These are phyloP conservation scores for Ecliptopera silaceata DNA, from an alignment of 2,888 invertebrate species.

Conservation along the genomic window DNA sequence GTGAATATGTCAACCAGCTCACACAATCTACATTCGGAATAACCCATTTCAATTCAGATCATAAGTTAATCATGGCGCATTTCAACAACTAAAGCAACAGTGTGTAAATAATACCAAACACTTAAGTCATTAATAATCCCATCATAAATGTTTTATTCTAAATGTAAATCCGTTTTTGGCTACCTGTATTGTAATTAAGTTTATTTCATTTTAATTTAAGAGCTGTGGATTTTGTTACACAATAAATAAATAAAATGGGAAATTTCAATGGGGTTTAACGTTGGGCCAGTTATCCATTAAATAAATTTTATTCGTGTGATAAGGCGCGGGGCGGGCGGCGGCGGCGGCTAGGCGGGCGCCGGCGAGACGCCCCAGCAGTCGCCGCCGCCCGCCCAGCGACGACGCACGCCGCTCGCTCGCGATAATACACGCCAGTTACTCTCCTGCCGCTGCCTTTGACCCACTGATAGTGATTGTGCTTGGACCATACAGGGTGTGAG, in stretches of 20 bases:
- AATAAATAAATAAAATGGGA: no score
- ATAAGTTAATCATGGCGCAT: conserved; percentile 23
- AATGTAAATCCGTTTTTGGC: no score
- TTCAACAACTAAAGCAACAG: conserved; percentile 34
- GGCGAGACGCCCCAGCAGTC: conserved; percentile 70
- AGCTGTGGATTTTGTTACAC: no score
- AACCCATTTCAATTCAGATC: conserved; percentile 18
- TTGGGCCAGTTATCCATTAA: conserved; percentile 75
- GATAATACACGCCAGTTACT: conserved; percentile 69
- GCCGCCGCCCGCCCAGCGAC: conserved; percentile 61
- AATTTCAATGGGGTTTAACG: conserved; percentile 72
- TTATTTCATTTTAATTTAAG: no score
- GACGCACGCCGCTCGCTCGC: conserved; percentile 55
- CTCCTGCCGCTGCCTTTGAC: conserved; percentile 59
- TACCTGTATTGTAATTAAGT: no score
- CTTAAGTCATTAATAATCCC: conserved; percentile 62
- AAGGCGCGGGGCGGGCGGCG: conserved; percentile 70
- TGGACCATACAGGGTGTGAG: conserved; percentile 49
- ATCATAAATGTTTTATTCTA: no score
- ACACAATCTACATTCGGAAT: conserved; percentile 19
- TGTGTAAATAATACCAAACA: conserved; percentile 52
- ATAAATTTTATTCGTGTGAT: conserved; percentile 80
- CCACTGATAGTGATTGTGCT: conserved; percentile 72
- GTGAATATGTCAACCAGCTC: conserved; percentile 10
- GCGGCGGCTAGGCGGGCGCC: conserved; percentile 70